Conservation (phyloP, 2,113 vertebrate genomes). For the Engystomops pustulosus region DNA sequence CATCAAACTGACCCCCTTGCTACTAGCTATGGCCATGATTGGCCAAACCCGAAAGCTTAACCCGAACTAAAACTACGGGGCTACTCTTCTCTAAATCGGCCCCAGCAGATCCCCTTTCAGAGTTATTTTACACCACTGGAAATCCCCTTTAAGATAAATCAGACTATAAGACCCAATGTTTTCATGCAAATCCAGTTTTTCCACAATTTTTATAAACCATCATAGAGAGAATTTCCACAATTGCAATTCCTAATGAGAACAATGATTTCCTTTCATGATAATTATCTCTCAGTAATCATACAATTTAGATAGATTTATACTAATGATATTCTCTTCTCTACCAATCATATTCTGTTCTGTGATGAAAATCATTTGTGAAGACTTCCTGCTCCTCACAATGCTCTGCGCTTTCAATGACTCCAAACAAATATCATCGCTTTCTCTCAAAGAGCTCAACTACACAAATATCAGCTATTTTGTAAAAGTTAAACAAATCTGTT, state of each 20-base stretch:
- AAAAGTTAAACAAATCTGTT: conserved; percentile 19
- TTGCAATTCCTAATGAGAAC: neutral
- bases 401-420: neutral
- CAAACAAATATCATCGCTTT: conserved; percentile 20
- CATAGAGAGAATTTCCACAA: neutral
- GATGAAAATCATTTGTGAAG: neutral
- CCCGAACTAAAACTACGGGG: too few species aligned
- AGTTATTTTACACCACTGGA: too few species aligned
- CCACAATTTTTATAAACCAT: neutral
- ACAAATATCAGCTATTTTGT: conserved; percentile 38
- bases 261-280: neutral
- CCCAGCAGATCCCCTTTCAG: too few species aligned
- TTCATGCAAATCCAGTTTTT: neutral
- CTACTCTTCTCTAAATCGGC: too few species aligned
- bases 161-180: neutral
- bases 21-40: too few species aligned
- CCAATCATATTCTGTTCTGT: too few species aligned
- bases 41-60: too few species aligned
- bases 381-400: neutral
- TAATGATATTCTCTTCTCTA: neutral
- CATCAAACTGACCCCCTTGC: too few species aligned
- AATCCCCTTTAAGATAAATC: too few species aligned
- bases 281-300: neutral
- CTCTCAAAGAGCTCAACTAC: neutral
- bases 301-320: neutral